A percentile compares a stretch with the other conserved stretches of the same genome.
Conservation (phyloP, 1,140 invertebrate species). For the Acyrthosiphon pisum region DNA sequence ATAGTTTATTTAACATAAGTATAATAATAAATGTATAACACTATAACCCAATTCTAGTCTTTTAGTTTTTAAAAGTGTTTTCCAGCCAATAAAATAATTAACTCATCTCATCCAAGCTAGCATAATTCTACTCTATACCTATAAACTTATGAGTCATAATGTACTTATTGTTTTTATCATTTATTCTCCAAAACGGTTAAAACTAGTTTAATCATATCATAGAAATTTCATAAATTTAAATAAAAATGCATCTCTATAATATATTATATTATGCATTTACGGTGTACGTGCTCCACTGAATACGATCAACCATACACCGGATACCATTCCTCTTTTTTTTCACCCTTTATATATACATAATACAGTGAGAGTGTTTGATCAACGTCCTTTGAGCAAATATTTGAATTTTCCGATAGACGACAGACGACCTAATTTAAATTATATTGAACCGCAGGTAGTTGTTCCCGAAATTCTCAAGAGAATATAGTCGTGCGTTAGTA, state of each 20-base stretch:
- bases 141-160: too few species aligned
- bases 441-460: neutral
- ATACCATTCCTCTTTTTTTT: neutral
- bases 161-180: neutral
- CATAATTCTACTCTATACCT: neutral
- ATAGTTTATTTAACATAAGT: neutral
- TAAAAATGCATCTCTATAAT: neutral
- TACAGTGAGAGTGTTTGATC: neutral
- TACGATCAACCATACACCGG: neutral
- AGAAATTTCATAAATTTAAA: neutral
- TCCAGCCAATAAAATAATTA: neutral
- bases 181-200: neutral
- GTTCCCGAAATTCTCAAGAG: neutral
- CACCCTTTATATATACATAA: neutral
- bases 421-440: conserved; percentile 10
- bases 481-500: neutral
- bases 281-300: neutral
- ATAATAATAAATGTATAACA: too few species aligned
- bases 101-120: neutral
- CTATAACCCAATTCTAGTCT: neutral
- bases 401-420: neutral
- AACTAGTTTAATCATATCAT: neutral
- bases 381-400: conserved; percentile 15
- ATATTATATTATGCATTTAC: neutral
- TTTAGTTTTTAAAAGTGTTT: neutral